phyloP scores from a whole-genome alignment of 1,140 invertebrate species.

The Drosophila seguyi region DNA sequence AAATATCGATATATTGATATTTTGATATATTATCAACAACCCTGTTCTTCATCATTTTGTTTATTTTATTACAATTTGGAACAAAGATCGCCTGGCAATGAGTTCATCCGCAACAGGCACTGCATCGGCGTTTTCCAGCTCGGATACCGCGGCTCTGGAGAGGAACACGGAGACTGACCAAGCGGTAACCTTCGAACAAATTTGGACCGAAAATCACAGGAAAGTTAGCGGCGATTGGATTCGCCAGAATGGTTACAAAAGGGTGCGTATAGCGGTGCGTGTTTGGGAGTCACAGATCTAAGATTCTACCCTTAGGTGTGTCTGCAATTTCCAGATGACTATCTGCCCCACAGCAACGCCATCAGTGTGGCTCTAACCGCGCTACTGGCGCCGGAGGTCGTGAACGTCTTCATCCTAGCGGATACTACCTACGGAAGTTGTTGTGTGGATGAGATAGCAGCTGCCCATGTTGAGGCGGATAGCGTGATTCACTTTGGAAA shows the following conservation, averaged over 20 bases:
- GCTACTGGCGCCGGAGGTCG: constrained; percentile 37
- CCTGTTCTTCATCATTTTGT: constrained; percentile 11
- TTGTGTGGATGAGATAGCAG: constrained; percentile 95
- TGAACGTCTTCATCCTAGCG: constrained; percentile 93
- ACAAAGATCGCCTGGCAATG: constrained; percentile 35
- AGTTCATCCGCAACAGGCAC: constrained; percentile 31
- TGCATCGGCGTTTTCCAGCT: constrained; percentile 75
- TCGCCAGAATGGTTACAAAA: constrained; percentile 87
- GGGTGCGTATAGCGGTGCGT: constrained; percentile 86
- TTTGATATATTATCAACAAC: no score
- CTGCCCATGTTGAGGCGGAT: constrained; percentile 93
- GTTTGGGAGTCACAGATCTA: background rate
- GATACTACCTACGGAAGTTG: constrained; percentile 98
- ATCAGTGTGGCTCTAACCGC: constrained; percentile 89
- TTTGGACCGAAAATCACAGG: constrained; percentile 86
- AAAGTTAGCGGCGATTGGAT: constrained; percentile 89
- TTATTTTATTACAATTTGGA: constrained; percentile 3
- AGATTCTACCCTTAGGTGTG: constrained; percentile 89
- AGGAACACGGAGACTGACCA: constrained; percentile 59
- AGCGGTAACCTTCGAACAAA: constrained; percentile 58
- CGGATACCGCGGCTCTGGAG: constrained; percentile 70
- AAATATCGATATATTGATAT: no score
- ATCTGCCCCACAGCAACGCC: constrained; percentile 89
- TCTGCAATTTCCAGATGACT: constrained; percentile 95
- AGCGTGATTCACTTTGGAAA: constrained; percentile 96